These are phyloP conservation scores for Chrysopilus asiliformis DNA, from an alignment of 2,888 invertebrate genomes.

Conservation along the genomic window DNA sequence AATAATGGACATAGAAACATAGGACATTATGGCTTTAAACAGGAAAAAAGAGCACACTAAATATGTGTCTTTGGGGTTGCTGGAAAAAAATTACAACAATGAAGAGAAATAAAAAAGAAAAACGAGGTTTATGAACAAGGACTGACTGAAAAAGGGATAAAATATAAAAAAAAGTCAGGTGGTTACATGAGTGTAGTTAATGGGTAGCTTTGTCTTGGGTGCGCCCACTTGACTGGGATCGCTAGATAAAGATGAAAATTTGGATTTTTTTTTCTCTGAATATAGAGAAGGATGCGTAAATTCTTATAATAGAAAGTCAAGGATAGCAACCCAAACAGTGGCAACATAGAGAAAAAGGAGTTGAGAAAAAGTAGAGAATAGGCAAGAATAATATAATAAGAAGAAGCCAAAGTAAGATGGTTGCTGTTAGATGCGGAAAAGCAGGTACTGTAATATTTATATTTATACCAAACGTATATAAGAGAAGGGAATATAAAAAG, in stretches of 20 bases:
- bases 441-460: constrained; percentile 4
- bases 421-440: background rate
- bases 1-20: too few species aligned
- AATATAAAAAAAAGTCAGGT: too few species aligned
- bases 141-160: too few species aligned
- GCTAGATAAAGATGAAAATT: too few species aligned
- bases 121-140: too few species aligned
- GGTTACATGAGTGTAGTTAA: background rate
- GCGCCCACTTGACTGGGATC: background rate
- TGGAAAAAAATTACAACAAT: too few species aligned
- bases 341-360: background rate
- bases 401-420: background rate
- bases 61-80: too few species aligned
- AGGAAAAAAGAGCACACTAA: too few species aligned
- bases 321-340: background rate
- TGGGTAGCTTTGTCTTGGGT: background rate
- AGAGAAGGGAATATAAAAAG: constrained; percentile 1
- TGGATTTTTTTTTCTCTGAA: too few species aligned
- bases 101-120: too few species aligned
- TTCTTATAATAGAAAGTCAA: background rate
- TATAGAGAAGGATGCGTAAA: background rate
- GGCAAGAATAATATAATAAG: background rate
- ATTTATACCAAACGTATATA: constrained; percentile 8
- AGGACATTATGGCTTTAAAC: too few species aligned
- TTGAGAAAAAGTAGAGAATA: background rate